Evolutionary conservation across 30 jellyfish, hydroid and myxozoan species (phyloP), one percentile per base, ranked within the genome.

Genomic region (Mastigias papua): DNA sequence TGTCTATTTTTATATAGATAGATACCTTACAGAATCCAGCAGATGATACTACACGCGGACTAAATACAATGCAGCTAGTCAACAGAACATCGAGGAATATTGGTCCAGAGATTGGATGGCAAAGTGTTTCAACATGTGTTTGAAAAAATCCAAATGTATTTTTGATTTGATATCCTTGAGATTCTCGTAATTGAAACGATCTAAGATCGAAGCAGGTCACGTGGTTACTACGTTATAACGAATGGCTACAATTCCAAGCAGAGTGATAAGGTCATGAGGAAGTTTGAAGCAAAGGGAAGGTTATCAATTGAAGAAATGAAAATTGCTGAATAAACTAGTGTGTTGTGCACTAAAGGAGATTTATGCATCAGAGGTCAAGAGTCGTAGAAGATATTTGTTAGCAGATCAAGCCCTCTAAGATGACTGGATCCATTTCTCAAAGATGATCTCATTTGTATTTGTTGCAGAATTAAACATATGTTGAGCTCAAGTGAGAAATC

Each of bases 81-180:
- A 6, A 70, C 57, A 70, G 87, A 48, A 33, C 69, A 68, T 78
- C 87, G 22, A 68, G 25, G n/a, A n/a, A n/a, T n/a, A 35, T 22
- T 46, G 87, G 80, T 51, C 93, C 93, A 72, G 80, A 84, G 25
- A 68, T 84, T 84, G 80, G 69, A 50, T 21, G 51, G 54, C 34
- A 84, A 61, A 71, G 37, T 29, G 80, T 68, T 79, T 72, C 34
- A 4, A 28, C 48, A 1, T 84, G 93, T 73, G 48, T 21, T 6
- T 16, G 16, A 46, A 16, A 6, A 6, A 8, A 46, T 46, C 60
- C 8, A 46, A 46, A 28, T 61, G 64, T 51, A 22, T 77, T 63
- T 31, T 63, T 77, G n/a, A n/a, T n/a, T n/a, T n/a, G n/a, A n/a
- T n/a, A n/a, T n/a, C n/a, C n/a, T n/a, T n/a, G n/a, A n/a, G n/a